Evolutionary conservation across 2,113 vertebrate genomes (phyloP).

Genomic region (Puma concolor): DNA sequence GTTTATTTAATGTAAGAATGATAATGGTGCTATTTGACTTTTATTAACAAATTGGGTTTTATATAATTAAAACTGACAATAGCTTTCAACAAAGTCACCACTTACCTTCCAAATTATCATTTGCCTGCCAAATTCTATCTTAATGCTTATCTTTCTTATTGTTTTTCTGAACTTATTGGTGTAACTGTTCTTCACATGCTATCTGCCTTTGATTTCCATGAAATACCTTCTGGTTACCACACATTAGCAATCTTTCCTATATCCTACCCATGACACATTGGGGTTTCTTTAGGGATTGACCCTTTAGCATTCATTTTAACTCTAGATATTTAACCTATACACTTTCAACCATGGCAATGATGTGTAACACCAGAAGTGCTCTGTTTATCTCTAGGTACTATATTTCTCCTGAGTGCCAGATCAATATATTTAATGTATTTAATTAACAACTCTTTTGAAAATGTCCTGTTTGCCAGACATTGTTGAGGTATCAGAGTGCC

Average conservation of each 20-base stretch:
- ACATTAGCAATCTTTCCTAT: neutral
- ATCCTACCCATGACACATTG: neutral
- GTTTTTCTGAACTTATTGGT: neutral
- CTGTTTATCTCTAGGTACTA: neutral
- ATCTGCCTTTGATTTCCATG: neutral
- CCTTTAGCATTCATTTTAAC: neutral
- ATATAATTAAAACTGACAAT: neutral
- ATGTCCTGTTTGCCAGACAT: neutral
- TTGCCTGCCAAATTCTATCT: neutral
- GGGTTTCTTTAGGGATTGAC: neutral
- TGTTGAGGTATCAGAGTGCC: neutral
- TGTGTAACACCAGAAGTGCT: neutral
- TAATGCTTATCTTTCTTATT: neutral
- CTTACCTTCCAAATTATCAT: neutral
- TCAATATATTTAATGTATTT: neutral
- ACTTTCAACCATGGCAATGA: neutral
- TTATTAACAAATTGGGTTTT: neutral
- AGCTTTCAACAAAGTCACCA: neutral
- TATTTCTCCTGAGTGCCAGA: neutral
- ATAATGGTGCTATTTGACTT: neutral
- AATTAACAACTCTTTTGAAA: neutral
- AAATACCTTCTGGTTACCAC: neutral
- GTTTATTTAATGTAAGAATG: neutral
- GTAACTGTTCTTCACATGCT: neutral
- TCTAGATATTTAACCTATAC: neutral